Conservation (phyloP, 2,888 invertebrate species). For the Clostera curtula region DNA sequence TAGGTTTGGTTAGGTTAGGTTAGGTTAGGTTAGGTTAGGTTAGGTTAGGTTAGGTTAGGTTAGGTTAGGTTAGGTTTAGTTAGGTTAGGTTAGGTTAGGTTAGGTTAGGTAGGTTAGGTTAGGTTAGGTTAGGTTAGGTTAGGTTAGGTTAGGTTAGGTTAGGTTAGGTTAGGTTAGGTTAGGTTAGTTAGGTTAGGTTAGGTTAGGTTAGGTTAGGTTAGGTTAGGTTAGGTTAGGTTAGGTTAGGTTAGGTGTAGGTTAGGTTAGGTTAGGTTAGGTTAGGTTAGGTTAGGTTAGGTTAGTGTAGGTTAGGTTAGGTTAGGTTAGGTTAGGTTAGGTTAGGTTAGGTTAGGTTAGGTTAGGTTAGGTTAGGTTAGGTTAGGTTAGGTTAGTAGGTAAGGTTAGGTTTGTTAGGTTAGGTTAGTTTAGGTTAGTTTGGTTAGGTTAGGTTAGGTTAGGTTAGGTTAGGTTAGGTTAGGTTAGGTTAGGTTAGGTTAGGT, state of each 20-base stretch:
- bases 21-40: constrained; percentile 16
- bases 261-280: constrained; percentile 12
- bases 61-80: constrained; percentile 14
- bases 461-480: constrained; percentile 23
- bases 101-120: constrained; percentile 6
- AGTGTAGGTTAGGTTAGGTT: constrained; percentile 7
- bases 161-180: constrained; percentile 10
- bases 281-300: constrained; percentile 12
- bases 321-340: constrained; percentile 6
- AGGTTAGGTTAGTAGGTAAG: constrained; percentile 4
- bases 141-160: constrained; percentile 11
- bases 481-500: constrained; percentile 26
- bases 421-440: constrained; percentile 10
- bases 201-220: constrained; percentile 12
- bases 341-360: constrained; percentile 3
- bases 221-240: constrained; percentile 12
- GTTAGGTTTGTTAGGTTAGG: constrained; percentile 5
- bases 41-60: constrained; percentile 15
- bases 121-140: constrained; percentile 11
- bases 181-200: constrained; percentile 11
- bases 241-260: constrained; percentile 12
- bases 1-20: constrained; percentile 15
- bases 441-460: constrained; percentile 24
- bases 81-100: constrained; percentile 12
- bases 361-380: not conserved